Evolutionary conservation across 2,113 vertebrate genomes (phyloP).

Genomic region (Ameiurus melas): DNA sequence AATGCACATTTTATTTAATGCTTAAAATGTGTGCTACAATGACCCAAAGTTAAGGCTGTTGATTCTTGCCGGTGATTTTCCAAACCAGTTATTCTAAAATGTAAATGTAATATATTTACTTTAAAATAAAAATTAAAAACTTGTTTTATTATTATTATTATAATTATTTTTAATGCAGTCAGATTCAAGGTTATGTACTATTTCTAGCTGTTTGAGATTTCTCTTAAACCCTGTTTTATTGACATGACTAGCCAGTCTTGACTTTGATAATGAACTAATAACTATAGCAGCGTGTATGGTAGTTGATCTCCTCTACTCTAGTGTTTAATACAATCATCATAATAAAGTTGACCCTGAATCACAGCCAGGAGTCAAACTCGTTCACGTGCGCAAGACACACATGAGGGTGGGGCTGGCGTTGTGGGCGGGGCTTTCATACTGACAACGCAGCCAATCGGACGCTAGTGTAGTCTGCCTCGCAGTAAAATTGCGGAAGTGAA

Average conservation of each 20-base stretch:
- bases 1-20: not conserved
- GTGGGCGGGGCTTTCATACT: not conserved
- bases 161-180: too few species aligned
- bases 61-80: not conserved
- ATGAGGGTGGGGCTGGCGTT: not conserved
- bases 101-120: not conserved
- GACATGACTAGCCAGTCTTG: not conserved
- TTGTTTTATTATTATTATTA: too few species aligned
- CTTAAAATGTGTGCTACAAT: not conserved
- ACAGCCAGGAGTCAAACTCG: not conserved
- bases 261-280: not conserved
- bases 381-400: too few species aligned
- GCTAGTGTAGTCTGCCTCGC: too few species aligned
- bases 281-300: not conserved
- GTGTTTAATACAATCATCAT: not conserved
- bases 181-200: not conserved
- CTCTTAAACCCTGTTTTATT: not conserved
- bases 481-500: conserved; percentile 2
- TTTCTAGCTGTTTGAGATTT: not conserved
- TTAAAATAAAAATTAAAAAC: too few species aligned
- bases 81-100: too few species aligned
- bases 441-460: not conserved
- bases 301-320: not conserved
- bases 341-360: not conserved
- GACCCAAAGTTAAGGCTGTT: not conserved